These are phyloP conservation scores for Empis livida DNA, from an alignment of 2,888 invertebrate genomes.

Conservation along the genomic window DNA sequence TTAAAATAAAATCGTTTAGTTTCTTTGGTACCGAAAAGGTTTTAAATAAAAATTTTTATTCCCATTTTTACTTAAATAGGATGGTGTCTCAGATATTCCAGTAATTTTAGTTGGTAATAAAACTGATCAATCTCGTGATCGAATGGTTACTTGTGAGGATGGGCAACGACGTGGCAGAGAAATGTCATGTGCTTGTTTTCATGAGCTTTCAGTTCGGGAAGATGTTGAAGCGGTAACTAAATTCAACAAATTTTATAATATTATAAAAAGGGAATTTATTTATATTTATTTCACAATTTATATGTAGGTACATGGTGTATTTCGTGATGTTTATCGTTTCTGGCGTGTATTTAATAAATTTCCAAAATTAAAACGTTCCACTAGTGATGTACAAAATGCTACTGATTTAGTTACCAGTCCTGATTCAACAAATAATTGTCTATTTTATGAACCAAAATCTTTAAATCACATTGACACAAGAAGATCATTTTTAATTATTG, in stretches of 20 bases:
- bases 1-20: no score
- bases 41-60: no score
- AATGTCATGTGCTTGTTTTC: slow-evolving; percentile 69
- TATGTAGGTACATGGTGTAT: slow-evolving; percentile 56
- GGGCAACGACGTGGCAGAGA: slow-evolving; percentile 62
- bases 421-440: slow-evolving; percentile 31
- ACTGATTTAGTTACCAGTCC: slow-evolving; percentile 41
- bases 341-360: slow-evolving; percentile 61
- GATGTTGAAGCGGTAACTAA: slow-evolving; percentile 59
- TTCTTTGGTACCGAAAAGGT: no score
- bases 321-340: slow-evolving; percentile 60
- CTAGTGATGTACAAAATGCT: slow-evolving; percentile 40
- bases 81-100: slow-evolving; percentile 51
- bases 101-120: slow-evolving; percentile 76
- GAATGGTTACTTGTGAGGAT: slow-evolving; percentile 67
- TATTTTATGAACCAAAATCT: slow-evolving; percentile 33
- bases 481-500: slow-evolving; percentile 30
- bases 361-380: slow-evolving; percentile 46
- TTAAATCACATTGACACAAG: slow-evolving; percentile 22
- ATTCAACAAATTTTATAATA: no score
- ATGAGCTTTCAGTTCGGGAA: slow-evolving; percentile 75
- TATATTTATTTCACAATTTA: slow-evolving; percentile 7
- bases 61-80: slow-evolving; percentile 40
- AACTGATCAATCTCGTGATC: slow-evolving; percentile 60
- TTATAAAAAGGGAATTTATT: no score